Evolutionary conservation across 2,797 vertebrate genomes (phyloP).

Genomic region (Ctenopoma multispine): DNA sequence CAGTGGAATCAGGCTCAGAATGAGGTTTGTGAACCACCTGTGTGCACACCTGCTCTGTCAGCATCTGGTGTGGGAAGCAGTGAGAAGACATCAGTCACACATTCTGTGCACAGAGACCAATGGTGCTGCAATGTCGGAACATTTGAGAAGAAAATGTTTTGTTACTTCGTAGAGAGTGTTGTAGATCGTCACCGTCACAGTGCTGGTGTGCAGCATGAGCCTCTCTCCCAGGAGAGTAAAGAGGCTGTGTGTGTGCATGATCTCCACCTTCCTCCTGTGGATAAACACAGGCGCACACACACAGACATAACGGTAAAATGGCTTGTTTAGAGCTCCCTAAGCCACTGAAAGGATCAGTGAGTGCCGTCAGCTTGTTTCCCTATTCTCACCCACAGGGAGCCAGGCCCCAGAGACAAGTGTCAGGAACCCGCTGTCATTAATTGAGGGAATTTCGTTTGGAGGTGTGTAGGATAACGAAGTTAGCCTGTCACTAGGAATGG

Average conservation of each 20-base stretch:
- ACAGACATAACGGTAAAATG: slow-evolving; percentile 53
- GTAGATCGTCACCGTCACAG: slow-evolving; percentile 93
- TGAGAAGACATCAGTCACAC: slow-evolving; percentile 21
- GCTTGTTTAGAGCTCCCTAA: slow-evolving; percentile 66
- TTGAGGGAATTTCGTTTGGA: slow-evolving; percentile 48
- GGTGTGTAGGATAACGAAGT: slow-evolving; percentile 71
- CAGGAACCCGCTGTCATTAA: slow-evolving; percentile 75
- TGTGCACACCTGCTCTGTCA: slow-evolving; percentile 96
- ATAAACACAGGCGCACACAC: slow-evolving; percentile 50
- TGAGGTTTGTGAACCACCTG: slow-evolving; percentile 97
- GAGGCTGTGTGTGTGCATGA: slow-evolving; percentile 98
- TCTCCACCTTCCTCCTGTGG: slow-evolving; percentile 94
- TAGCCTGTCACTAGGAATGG: slow-evolving; percentile 62
- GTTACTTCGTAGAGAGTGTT: slow-evolving; percentile 97
- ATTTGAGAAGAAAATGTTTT: slow-evolving; percentile 25
- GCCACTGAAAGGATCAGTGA: slow-evolving; percentile 63
- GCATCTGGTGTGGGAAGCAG: slow-evolving; percentile 82
- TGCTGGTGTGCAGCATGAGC: slow-evolving; percentile 93
- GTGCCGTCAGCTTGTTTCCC: slow-evolving; percentile 51
- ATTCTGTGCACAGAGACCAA: slow-evolving; percentile 9
- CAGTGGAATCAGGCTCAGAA: slow-evolving; percentile 92
- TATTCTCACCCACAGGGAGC: slow-evolving; percentile 55
- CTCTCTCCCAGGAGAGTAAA: slow-evolving; percentile 95
- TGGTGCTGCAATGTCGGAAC: slow-evolving; percentile 2
- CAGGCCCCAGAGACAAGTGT: slow-evolving; percentile 62